A percentile compares a stretch with the other conserved stretches of the same genome.
These are phyloP conservation scores for Parauchenoglanis ngamensis DNA, from an alignment of 2,797 vertebrate species.

Conservation along the genomic window DNA sequence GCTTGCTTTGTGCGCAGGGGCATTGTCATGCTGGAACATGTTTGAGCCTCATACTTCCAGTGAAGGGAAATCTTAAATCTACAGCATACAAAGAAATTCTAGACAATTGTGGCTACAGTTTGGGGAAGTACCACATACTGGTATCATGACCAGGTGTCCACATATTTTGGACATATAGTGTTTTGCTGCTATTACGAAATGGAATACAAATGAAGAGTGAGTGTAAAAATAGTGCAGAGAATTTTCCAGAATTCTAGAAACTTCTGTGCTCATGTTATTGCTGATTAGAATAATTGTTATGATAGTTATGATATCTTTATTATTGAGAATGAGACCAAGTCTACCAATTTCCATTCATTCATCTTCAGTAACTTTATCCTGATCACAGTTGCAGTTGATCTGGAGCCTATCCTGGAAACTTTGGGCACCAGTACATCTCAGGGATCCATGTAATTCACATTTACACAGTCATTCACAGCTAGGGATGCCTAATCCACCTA, in stretches of 20 bases:
- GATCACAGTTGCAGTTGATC: neutral
- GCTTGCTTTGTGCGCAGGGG: neutral
- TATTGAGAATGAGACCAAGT: neutral
- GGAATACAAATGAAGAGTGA: neutral
- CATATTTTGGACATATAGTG: neutral
- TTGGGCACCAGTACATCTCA: neutral
- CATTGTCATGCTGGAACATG: neutral
- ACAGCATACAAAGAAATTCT: neutral
- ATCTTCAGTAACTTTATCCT: neutral
- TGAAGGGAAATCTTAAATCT: neutral
- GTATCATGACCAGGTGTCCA: neutral
- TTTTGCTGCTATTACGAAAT: neutral
- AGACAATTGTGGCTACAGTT: no score
- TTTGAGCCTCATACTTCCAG: neutral
- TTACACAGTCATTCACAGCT: neutral
- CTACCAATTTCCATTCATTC: neutral
- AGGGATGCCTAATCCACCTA: neutral
- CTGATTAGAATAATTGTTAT: neutral
- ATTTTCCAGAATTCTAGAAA: neutral
- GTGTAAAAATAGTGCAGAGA: neutral
- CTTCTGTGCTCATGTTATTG: neutral
- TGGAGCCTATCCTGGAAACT: neutral
- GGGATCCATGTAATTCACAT: neutral
- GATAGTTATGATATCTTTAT: neutral
- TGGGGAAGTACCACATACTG: neutral